Evolutionary conservation across 2,797 vertebrate species (phyloP).

Genomic region (Acrossocheilus fasciatus): DNA sequence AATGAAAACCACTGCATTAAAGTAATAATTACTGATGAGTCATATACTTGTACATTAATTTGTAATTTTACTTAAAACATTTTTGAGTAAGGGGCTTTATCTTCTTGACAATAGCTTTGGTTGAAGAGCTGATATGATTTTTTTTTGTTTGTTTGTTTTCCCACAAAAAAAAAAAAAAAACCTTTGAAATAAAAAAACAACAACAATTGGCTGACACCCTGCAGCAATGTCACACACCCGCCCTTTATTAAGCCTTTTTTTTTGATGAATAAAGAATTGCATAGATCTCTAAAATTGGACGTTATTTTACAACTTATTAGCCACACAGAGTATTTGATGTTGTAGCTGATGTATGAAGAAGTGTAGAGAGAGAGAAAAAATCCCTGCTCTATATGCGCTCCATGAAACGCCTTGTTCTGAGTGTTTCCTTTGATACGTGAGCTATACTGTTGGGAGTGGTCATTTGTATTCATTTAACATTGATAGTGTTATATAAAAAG

Average conservation of each 20-base stretch:
- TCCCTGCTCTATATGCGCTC: background rate
- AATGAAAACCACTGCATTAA: background rate
- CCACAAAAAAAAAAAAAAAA: background rate
- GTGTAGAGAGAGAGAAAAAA: background rate
- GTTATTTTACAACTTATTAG: conserved; percentile 2
- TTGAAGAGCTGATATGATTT: too few species aligned
- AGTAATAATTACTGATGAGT: background rate
- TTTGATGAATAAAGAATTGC: background rate
- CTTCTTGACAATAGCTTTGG: background rate
- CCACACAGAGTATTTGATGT: background rate
- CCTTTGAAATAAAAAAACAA: background rate
- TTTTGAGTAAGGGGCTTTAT: background rate
- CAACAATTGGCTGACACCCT: background rate
- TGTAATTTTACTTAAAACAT: background rate
- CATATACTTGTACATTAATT: background rate
- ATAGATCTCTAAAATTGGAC: background rate
- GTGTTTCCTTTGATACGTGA: conserved; percentile 4
- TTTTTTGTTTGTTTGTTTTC: too few species aligned
- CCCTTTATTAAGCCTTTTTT: background rate
- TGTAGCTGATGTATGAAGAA: background rate
- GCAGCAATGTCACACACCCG: too few species aligned
- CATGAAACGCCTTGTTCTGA: background rate
- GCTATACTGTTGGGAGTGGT: conserved; percentile 23
- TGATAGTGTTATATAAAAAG: conserved; percentile 25
- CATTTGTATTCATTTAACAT: conserved; percentile 50